These are phyloP conservation scores for Caenorhabditis becei DNA, from an alignment of 2,888 invertebrate species.

Conservation along the genomic window DNA sequence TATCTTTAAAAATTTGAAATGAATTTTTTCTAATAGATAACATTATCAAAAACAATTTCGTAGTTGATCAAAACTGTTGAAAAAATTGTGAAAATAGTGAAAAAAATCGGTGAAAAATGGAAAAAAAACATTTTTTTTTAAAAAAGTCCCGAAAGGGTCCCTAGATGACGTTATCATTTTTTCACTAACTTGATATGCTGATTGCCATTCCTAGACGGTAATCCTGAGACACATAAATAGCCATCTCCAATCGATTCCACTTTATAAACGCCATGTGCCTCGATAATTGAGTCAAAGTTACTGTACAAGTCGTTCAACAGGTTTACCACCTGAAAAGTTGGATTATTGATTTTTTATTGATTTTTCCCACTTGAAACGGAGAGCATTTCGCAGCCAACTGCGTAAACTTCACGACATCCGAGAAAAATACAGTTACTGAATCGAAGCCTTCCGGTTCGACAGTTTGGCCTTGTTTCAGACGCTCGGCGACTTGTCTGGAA, in stretches of 20 bases:
- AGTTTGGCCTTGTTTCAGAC: conserved; percentile 77
- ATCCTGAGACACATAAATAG: conserved; percentile 79
- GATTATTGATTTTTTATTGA: background rate
- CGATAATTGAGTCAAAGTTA: conserved; percentile 77
- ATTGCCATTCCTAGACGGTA: conserved; percentile 76
- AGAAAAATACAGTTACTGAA: conserved; percentile 78
- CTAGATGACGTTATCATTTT: too few relatives aligned
- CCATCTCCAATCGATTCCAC: conserved; percentile 81
- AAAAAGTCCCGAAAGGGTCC: background rate
- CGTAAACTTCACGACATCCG: conserved; percentile 80
- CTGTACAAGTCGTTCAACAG: conserved; percentile 78
- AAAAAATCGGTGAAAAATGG: too few relatives aligned
- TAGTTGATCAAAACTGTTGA: too few relatives aligned
- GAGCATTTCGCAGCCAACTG: conserved; percentile 76
- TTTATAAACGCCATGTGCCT: conserved; percentile 77
- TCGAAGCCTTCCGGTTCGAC: conserved; percentile 80
- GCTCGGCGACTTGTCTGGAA: conserved; percentile 79
- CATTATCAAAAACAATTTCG: too few relatives aligned
- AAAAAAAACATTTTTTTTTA: background rate
- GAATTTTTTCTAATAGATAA: too few relatives aligned
- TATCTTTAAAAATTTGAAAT: too few relatives aligned
- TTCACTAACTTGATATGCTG: conserved; percentile 64
- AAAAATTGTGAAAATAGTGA: too few relatives aligned
- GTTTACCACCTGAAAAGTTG: conserved; percentile 72
- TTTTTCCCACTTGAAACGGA: conserved; percentile 74